Percentiles rank a stretch among this genome's conserved stretches.
These are phyloP conservation scores for Ptychobarbus kaznakovi DNA, from an alignment of 2,797 vertebrate species.

Conservation along the genomic window DNA sequence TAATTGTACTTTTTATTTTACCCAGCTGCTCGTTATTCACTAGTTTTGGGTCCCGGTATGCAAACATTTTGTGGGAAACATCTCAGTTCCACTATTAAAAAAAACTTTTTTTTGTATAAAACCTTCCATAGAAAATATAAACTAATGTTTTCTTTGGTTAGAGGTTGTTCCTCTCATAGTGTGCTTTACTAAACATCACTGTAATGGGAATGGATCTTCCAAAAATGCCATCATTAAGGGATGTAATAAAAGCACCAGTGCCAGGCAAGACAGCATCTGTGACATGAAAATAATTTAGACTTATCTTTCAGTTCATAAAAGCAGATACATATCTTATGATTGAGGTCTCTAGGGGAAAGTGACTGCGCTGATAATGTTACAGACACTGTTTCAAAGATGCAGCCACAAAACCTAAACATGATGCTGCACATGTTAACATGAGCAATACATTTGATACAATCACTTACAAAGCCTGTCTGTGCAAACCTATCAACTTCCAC, in stretches of 20 bases:
- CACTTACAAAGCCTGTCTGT: neutral
- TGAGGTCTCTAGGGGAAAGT: neutral
- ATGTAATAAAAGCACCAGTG: neutral
- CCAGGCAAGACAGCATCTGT: neutral
- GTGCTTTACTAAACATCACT: slow-evolving; percentile 69
- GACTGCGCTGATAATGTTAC: neutral
- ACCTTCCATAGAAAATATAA: neutral
- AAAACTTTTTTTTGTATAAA: too few relatives aligned
- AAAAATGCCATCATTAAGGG: neutral
- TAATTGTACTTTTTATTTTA: slow-evolving; percentile 69
- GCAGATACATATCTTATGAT: neutral
- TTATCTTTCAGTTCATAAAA: neutral
- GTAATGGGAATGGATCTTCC: slow-evolving; percentile 11
- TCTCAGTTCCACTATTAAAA: slow-evolving; percentile 21
- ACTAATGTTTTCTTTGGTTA: slow-evolving; percentile 18
- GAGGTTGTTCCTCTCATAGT: slow-evolving; percentile 56
- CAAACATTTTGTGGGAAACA: slow-evolving; percentile 70
- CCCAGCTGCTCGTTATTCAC: slow-evolving; percentile 76
- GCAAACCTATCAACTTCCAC: neutral
- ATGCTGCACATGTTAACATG: neutral
- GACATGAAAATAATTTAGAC: neutral
- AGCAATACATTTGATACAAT: too few relatives aligned
- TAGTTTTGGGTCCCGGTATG: slow-evolving; percentile 65
- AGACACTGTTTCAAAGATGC: neutral
- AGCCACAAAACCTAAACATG: neutral